Evolutionary conservation across 2,113 vertebrate genomes (phyloP).

Genomic region (Psettodes erumei): DNA sequence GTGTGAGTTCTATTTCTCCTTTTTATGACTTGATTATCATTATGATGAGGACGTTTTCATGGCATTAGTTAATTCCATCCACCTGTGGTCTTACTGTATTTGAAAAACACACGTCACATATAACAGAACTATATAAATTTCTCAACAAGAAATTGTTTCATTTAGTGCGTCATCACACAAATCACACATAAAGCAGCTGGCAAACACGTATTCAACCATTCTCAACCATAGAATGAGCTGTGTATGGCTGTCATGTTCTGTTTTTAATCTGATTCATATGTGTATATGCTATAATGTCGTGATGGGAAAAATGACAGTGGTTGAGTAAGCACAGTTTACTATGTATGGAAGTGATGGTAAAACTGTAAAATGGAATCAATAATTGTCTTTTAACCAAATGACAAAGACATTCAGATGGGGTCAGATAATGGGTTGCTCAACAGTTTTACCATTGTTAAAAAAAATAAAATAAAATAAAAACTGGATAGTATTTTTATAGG

Average conservation of each 20-base stretch:
- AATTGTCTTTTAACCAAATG: slow-evolving; percentile 63
- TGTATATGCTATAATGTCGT: slow-evolving; percentile 55
- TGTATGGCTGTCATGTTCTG: slow-evolving; percentile 26
- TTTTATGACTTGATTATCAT: slow-evolving; percentile 40
- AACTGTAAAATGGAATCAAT: slow-evolving; percentile 60
- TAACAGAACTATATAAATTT: slow-evolving; percentile 24
- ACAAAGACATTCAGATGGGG: slow-evolving; percentile 54
- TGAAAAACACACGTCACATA: slow-evolving; percentile 20
- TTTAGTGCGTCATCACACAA: slow-evolving; percentile 19
- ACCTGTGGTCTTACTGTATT: slow-evolving; percentile 22
- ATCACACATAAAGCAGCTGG: slow-evolving; percentile 28
- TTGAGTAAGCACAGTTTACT: slow-evolving; percentile 82
- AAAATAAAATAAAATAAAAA: slow-evolving; percentile 82
- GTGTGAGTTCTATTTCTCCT: slow-evolving; percentile 52
- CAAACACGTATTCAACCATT: slow-evolving; percentile 32
- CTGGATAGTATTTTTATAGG: slow-evolving; percentile 99
- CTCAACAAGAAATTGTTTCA: background rate
- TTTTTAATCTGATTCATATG: slow-evolving; percentile 55
- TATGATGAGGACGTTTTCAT: slow-evolving; percentile 38
- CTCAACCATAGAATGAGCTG: slow-evolving; percentile 31
- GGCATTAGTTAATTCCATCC: slow-evolving; percentile 11
- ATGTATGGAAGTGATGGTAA: slow-evolving; percentile 65
- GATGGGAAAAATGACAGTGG: slow-evolving; percentile 44
- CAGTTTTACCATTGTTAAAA: slow-evolving; percentile 89
- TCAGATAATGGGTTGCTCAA: slow-evolving; percentile 51